Percentiles rank a stretch among this genome's conserved stretches.
phyloP scores from a whole-genome alignment of 2,888 invertebrate genomes.

The Drosophila gaucha region DNA sequence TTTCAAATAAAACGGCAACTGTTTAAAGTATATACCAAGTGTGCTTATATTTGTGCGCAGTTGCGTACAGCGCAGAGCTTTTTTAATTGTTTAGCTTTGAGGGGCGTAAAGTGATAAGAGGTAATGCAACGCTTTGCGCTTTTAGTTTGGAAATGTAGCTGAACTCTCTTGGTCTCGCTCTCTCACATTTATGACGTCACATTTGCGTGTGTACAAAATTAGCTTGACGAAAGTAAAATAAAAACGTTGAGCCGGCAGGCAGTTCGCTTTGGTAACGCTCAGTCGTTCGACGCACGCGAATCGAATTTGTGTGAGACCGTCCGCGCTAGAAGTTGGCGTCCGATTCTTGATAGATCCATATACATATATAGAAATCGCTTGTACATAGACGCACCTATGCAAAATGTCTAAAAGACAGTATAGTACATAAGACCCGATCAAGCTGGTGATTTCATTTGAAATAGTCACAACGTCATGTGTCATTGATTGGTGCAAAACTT shows the following conservation, averaged over 20 bases:
- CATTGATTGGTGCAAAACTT: constrained; percentile 5
- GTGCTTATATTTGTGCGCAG: not conserved
- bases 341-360: constrained; percentile 6
- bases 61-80: not conserved
- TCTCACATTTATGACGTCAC: constrained; percentile 20
- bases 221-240: constrained; percentile 8
- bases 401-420: constrained; percentile 15
- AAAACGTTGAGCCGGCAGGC: constrained; percentile 1
- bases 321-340: constrained; percentile 11
- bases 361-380: constrained; percentile 10
- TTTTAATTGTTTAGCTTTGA: constrained; percentile 2
- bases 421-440: not conserved
- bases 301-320: constrained; percentile 10
- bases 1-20: not conserved
- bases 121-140: not conserved
- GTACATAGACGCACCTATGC: constrained; percentile 23
- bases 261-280: constrained; percentile 10
- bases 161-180: not conserved
- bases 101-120: not conserved
- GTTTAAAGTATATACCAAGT: not conserved
- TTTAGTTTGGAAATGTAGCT: not conserved
- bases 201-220: constrained; percentile 1
- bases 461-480: constrained; percentile 25
- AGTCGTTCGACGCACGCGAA: constrained; percentile 27
- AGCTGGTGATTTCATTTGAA: constrained; percentile 21